Evolutionary conservation across 2,113 vertebrate species (phyloP).

Genomic region (Hippocampus mohnikei): DNA sequence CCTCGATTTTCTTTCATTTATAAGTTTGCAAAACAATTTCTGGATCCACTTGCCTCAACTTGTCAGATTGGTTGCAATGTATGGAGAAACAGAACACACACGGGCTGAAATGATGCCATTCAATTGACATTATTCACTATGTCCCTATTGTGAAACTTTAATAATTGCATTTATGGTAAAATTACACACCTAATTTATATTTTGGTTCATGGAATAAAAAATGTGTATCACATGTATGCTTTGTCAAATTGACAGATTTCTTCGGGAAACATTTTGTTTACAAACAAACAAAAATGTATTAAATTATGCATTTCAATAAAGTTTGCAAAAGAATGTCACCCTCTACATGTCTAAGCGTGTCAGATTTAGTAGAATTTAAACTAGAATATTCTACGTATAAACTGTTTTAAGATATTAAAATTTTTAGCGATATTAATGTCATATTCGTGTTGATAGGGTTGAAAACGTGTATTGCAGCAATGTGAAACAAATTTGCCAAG

Average conservation of each 20-base stretch:
- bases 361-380: not conserved
- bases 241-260: no score
- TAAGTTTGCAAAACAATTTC: not conserved
- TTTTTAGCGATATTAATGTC: no score
- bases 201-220: no score
- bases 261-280: no score
- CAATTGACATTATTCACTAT: not conserved
- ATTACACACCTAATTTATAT: no score
- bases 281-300: no score
- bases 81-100: not conserved
- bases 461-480: not conserved
- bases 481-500: not conserved
- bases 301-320: not conserved
- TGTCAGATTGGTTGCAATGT: slow-evolving; percentile 31
- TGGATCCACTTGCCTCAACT: slow-evolving; percentile 27
- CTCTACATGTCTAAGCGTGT: not conserved
- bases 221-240: no score
- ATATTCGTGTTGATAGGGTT: not conserved
- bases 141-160: no score
- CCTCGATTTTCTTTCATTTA: no score
- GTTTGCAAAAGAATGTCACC: not conserved
- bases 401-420: not conserved
- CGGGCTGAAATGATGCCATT: not conserved
- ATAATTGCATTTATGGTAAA: no score
- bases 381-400: not conserved